These are phyloP conservation scores for Cinara cedri DNA, from an alignment of 2,888 invertebrate species.

Conservation along the genomic window DNA sequence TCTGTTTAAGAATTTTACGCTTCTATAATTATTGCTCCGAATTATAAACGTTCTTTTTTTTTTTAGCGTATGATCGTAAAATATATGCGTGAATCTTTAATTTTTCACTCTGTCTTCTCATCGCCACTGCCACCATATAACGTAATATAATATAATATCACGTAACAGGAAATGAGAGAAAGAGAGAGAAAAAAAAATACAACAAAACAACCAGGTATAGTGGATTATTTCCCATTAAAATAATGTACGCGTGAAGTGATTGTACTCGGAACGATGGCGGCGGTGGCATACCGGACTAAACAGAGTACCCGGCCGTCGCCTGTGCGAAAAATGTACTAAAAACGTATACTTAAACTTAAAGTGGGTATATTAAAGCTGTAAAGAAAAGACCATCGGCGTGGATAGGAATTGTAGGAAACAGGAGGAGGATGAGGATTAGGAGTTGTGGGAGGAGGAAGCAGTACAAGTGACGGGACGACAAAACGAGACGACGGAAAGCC, in stretches of 20 bases:
- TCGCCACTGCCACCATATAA: neutral
- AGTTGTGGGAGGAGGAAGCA: neutral
- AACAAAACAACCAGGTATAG: conserved; percentile 4
- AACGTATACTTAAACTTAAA: conserved; percentile 17
- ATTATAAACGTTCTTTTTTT: conserved; percentile 24
- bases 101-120: conserved; percentile 9
- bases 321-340: neutral
- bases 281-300: conserved; percentile 1
- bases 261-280: neutral
- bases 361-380: neutral
- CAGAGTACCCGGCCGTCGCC: neutral
- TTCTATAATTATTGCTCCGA: neutral
- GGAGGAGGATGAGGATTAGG: neutral
- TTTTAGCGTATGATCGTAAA: neutral
- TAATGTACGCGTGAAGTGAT: conserved; percentile 48
- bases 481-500: conserved; percentile 8
- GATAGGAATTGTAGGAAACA: no score
- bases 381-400: neutral
- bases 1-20: no score
- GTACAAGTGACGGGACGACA: neutral
- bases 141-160: no score
- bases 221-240: conserved; percentile 45
- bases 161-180: no score
- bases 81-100: neutral
- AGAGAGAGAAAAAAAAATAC: neutral